These are phyloP conservation scores for Poeciliopsis occidentalis DNA, from an alignment of 2,113 vertebrate genomes.

Conservation along the genomic window DNA sequence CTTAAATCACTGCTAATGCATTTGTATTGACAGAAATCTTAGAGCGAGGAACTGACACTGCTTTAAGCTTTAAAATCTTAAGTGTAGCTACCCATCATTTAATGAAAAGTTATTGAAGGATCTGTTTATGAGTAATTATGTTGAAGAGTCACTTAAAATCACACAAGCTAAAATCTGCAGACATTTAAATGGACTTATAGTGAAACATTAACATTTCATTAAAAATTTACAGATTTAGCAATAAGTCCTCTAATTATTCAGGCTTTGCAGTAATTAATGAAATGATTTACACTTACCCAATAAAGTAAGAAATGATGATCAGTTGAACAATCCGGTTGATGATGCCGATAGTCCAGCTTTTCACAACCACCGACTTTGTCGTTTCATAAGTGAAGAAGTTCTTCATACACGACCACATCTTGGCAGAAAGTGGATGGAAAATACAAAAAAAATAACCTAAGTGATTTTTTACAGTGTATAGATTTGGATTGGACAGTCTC, in stretches of 20 bases:
- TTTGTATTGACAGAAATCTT: neutral
- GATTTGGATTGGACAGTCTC: neutral
- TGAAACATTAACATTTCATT: too few species aligned
- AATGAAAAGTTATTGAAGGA: neutral
- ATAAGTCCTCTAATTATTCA: too few species aligned
- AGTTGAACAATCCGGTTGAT: constrained; percentile 91
- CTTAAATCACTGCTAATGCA: neutral
- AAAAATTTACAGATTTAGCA: too few species aligned
- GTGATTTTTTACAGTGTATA: too few species aligned
- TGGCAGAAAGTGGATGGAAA: neutral
- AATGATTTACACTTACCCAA: constrained; percentile 74
- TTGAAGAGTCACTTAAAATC: neutral
- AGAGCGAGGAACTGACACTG: neutral
- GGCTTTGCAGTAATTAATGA: neutral
- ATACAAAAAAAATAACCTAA: neutral
- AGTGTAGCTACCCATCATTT: neutral
- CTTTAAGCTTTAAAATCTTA: neutral
- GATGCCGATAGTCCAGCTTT: constrained; percentile 94
- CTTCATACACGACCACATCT: constrained; percentile 85
- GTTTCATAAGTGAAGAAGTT: constrained; percentile 95
- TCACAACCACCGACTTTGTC: constrained; percentile 93
- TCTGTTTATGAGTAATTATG: neutral
- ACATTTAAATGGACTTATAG: too few species aligned
- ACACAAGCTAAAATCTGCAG: too few species aligned
- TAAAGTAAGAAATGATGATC: constrained; percentile 92